Evolutionary conservation across 2,113 vertebrate genomes (phyloP).

Genomic region (Progne subis): DNA sequence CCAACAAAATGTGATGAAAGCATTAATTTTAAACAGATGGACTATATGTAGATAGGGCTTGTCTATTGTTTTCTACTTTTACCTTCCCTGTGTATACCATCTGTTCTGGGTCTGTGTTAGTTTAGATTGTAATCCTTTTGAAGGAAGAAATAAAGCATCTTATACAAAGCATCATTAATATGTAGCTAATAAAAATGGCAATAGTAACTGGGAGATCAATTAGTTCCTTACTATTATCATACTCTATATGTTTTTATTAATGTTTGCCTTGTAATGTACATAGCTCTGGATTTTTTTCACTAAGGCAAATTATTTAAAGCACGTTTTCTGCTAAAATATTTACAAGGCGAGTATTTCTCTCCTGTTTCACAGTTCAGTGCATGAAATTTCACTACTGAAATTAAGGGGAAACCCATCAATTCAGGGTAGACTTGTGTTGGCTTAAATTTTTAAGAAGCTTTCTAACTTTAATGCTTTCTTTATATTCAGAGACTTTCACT

Average conservation of each 20-base stretch:
- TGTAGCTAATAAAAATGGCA: neutral
- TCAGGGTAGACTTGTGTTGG: neutral
- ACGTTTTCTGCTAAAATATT: neutral
- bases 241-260: neutral
- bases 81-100: neutral
- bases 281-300: neutral
- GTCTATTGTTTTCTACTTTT: neutral
- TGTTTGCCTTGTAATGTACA: neutral
- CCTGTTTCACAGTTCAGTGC: neutral
- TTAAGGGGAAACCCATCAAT: neutral
- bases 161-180: neutral
- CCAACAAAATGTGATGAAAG: neutral
- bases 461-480: neutral
- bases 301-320: neutral
- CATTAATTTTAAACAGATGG: neutral
- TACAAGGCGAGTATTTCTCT: neutral
- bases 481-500: neutral
- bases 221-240: neutral
- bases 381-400: neutral
- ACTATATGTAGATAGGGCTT: neutral
- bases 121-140: neutral
- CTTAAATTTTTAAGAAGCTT: neutral
- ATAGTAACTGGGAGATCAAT: neutral
- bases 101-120: neutral
- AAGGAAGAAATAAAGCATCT: neutral